phyloP scores from a whole-genome alignment of 1,140 invertebrate genomes.

The Zaprionus kolodkinae region DNA sequence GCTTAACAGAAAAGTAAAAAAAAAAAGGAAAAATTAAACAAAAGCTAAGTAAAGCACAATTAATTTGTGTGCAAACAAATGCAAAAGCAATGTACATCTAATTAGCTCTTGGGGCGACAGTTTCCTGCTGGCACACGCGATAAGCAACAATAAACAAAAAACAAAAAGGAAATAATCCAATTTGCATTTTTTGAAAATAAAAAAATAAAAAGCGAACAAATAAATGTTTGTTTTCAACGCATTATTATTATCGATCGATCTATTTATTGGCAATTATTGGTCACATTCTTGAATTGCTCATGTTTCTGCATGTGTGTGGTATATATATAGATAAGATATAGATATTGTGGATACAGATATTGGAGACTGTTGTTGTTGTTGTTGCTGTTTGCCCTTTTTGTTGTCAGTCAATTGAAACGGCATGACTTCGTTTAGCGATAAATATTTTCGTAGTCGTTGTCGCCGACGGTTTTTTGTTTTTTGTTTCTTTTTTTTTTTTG shows the following conservation, averaged over 20 bases:
- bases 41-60: slow-evolving; percentile 56
- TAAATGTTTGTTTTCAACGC: slow-evolving; percentile 36
- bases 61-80: slow-evolving; percentile 74
- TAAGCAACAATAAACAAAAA: slow-evolving; percentile 46
- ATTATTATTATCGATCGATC: slow-evolving; percentile 43
- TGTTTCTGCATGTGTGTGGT: slow-evolving; percentile 16
- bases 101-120: slow-evolving; percentile 39
- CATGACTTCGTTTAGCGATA: slow-evolving; percentile 82
- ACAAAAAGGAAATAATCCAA: slow-evolving; percentile 13
- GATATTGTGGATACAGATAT: slow-evolving; percentile 26
- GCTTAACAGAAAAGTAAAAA: slow-evolving; percentile 41
- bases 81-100: slow-evolving; percentile 47
- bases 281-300: slow-evolving; percentile 23
- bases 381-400: slow-evolving; percentile 35
- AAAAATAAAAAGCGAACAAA: background rate
- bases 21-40: slow-evolving; percentile 28
- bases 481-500: slow-evolving; percentile 36
- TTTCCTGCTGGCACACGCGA: slow-evolving; percentile 41
- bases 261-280: slow-evolving; percentile 46
- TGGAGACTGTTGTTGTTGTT: slow-evolving; percentile 15
- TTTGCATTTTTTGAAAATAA: slow-evolving; percentile 25
- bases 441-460: slow-evolving; percentile 48
- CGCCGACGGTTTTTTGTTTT: background rate
- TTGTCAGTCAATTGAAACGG: slow-evolving; percentile 73
- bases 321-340: slow-evolving; percentile 44